Evolutionary conservation across 2,113 vertebrate genomes (phyloP).

Genomic region (Alces alces): DNA sequence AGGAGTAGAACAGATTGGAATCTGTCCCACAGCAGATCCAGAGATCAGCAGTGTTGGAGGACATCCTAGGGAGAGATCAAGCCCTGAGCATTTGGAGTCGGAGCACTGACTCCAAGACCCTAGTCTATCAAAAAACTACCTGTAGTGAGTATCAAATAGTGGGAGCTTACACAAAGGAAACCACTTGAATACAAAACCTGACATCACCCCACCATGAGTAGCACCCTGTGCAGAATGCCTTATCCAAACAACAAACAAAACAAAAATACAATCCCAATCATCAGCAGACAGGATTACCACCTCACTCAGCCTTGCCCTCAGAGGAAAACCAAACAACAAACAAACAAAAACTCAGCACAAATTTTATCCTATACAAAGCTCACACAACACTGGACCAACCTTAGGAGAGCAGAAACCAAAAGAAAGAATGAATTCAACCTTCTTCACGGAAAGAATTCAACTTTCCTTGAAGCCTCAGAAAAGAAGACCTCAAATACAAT

Average conservation of each 20-base stretch:
- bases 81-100: neutral
- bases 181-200: neutral
- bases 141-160: accelerated
- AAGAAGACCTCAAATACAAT: neutral
- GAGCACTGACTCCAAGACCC: neutral
- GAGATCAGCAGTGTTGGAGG: neutral
- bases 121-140: neutral
- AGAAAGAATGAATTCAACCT: neutral
- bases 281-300: neutral
- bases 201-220: neutral
- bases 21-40: neutral
- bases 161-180: neutral
- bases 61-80: neutral
- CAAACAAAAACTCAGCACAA: neutral
- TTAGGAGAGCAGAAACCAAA: neutral
- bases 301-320: neutral
- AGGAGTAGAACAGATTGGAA: neutral
- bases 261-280: neutral
- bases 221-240: neutral
- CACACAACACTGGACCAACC: neutral
- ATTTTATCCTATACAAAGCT: neutral
- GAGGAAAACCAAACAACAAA: neutral
- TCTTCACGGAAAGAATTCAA: neutral
- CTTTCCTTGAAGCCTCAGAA: neutral
- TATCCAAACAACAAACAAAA: neutral